Conservation (phyloP, 2,113 vertebrate species). For the Sorex araneus region DNA sequence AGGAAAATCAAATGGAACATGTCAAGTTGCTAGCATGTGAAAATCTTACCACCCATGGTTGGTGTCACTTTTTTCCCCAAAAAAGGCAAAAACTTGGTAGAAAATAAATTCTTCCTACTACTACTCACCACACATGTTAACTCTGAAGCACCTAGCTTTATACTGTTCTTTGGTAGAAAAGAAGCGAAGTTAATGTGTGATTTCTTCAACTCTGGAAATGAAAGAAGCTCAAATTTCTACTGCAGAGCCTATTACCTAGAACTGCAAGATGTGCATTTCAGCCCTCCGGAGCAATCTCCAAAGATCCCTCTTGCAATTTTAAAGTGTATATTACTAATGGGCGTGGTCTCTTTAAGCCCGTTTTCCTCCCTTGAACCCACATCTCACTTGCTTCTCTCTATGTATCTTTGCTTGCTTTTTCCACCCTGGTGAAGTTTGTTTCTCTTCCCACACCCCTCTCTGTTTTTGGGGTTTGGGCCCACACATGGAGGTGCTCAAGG, state of each 20-base stretch:
- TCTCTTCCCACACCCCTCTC: too few relatives aligned
- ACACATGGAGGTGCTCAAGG: too few relatives aligned
- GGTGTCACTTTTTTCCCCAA: conserved; percentile 9
- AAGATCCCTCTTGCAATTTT: too few relatives aligned
- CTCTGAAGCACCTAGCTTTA: conserved; percentile 41
- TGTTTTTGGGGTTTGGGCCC: too few relatives aligned
- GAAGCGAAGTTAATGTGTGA: background rate
- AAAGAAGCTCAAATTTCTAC: conserved; percentile 22
- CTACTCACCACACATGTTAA: conserved; percentile 1
- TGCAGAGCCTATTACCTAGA: background rate
- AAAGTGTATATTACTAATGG: too few relatives aligned
- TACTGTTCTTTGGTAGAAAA: conserved; percentile 3
- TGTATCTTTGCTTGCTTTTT: too few relatives aligned
- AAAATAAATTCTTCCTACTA: conserved; percentile 61
- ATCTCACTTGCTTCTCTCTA: too few relatives aligned
- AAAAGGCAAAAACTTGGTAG: conserved; percentile 48
- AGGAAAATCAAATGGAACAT: conserved; percentile 58
- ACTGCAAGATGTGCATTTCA: too few relatives aligned
- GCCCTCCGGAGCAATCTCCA: too few relatives aligned
- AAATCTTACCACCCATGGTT: background rate
- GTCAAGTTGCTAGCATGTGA: background rate
- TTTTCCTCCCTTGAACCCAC: too few relatives aligned
- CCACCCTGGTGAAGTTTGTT: too few relatives aligned
- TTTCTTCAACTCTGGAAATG: conserved; percentile 33
- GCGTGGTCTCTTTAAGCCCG: too few relatives aligned